Base-by-base conservation (phyloP, 2,797 vertebrate genomes). In the Protonibea diacanthus region DNA sequence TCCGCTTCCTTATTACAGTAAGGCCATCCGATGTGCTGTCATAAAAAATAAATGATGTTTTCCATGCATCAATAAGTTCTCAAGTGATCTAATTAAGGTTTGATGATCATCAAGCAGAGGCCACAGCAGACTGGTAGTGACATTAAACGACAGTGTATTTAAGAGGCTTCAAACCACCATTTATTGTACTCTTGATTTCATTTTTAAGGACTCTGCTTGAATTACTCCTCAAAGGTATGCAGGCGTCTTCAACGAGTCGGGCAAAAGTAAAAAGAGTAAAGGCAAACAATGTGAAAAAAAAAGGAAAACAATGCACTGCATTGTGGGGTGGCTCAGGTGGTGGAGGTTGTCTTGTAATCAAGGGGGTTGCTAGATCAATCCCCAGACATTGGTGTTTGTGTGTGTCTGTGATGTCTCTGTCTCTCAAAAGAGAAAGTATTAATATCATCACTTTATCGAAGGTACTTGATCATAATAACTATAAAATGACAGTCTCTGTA, bases 31-130 rank as follows among this genome's bases (percentile, higher is more conserved):
- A 63, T 72, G 60, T 49, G 44, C 69, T 66, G 48, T 29, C 49
- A 84, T 86, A 87, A 82, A 84, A 83, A 62, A 86, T 55, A 69
- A 57, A 88, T 82, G 27, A 71, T 27, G 69, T 62, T 53, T 67
- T 42, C 63, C 15, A 5, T 21, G 13, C 17, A 40, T 49, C 2
- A 33, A 68, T 62, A n/a, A n/a, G 21, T 29, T 78, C 57, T 69
- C 71, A 60, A 51, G 59, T 72, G 57, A 18, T 38, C 51, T 65
- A 21, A 78, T 78, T 52, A 79, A 60, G 45, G 48, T 63, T 53
- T 15, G 74, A 76, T 69, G 59, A 58, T 42, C 60, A 53, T 15
- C 56, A 67, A 67, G 21, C 21, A 56, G 49, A 55, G 15, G 40
- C 17, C 58, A 8, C 13, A 40, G 45, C n/a, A 58, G 8, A 33